A percentile compares a stretch with the other conserved stretches of the same genome.
Evolutionary conservation across 2,113 vertebrate genomes (phyloP).

Genomic region (Solea solea): DNA sequence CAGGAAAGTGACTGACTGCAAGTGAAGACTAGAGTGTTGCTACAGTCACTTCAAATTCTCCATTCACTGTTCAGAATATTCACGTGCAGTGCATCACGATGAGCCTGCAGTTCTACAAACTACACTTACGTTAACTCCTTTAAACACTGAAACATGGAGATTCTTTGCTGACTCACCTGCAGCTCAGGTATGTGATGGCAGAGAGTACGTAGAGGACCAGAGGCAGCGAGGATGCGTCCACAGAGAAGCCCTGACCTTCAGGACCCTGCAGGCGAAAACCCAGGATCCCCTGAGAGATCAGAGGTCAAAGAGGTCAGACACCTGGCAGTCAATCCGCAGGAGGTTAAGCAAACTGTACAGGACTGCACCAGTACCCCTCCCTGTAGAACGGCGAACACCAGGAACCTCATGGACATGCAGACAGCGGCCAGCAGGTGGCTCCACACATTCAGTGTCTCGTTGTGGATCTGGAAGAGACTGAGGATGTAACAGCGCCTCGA

Average conservation of each 20-base stretch:
- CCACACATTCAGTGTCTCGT: constrained; percentile 92
- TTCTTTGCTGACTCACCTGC: constrained; percentile 58
- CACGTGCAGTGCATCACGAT: too few species aligned
- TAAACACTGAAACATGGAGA: background rate
- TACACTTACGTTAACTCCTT: too few species aligned
- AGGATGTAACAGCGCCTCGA: constrained; percentile 88
- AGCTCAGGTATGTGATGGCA: constrained; percentile 86
- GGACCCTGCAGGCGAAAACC: constrained; percentile 62
- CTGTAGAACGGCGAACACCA: constrained; percentile 31
- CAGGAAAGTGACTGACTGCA: too few species aligned
- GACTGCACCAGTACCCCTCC: constrained; percentile 56
- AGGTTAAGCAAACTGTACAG: background rate
- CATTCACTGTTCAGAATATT: too few species aligned
- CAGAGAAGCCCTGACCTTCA: constrained; percentile 64
- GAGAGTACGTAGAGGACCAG: constrained; percentile 86
- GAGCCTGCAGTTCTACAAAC: too few species aligned
- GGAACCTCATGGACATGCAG: constrained; percentile 40
- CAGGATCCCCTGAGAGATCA: constrained; percentile 84
- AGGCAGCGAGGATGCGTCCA: constrained; percentile 80
- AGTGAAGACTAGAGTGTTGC: too few species aligned
- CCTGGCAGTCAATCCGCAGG: background rate
- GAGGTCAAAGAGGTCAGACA: constrained; percentile 49
- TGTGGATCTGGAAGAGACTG: constrained; percentile 94
- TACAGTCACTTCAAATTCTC: too few species aligned
- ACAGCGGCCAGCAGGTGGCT: constrained; percentile 88